Base-by-base conservation (phyloP, 2,797 vertebrate species). In the Oophaga sylvatica region DNA sequence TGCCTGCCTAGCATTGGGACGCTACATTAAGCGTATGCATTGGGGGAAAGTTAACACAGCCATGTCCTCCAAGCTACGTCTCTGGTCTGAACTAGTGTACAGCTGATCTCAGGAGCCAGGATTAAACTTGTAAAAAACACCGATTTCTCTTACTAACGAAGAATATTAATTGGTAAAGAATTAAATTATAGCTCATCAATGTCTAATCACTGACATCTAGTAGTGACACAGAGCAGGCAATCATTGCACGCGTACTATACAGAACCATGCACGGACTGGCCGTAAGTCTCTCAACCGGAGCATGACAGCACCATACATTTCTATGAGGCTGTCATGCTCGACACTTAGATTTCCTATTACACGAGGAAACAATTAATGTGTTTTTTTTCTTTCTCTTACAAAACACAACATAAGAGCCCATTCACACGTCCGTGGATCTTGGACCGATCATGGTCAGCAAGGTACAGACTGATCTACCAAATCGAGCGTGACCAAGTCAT, bases 21-120 rank as follows among this genome's bases (percentile, higher is more conserved):
- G 53, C 68, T 41, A 57, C 68, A 73, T 45, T 60, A 59, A n/a
- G 31, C n/a, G 56, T 31, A 20, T 70, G 41, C 56, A 80, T 80
- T 80, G 10, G 48, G 73, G 75, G 48, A 26, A n/a, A 56, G 17
- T 26, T 77, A 77, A 77, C 75, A 77, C 53, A 45, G 75, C 75
- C 75, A 26, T 77, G 75, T n/a, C 12, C 73, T 76, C 41, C 75
- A n/a, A 56, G 68, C 31, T 71, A 20, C 10, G 68, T 35, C 29
- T 19, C 71, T 35, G 20, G 11, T 48, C 71, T 77, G 22, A 53
- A 56, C 22, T 53, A 56, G 9, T 56, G 22, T 1, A 26, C 22
- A 2, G n/a, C 20, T 16, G 22, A 56, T 8, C 16, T 56, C 11
- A 26, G 48, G 13, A 53, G n/a, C 11, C 22, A 26, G 4, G 8